Conservation (phyloP, 2,797 vertebrate genomes). For the Spinus olivaceus region DNA sequence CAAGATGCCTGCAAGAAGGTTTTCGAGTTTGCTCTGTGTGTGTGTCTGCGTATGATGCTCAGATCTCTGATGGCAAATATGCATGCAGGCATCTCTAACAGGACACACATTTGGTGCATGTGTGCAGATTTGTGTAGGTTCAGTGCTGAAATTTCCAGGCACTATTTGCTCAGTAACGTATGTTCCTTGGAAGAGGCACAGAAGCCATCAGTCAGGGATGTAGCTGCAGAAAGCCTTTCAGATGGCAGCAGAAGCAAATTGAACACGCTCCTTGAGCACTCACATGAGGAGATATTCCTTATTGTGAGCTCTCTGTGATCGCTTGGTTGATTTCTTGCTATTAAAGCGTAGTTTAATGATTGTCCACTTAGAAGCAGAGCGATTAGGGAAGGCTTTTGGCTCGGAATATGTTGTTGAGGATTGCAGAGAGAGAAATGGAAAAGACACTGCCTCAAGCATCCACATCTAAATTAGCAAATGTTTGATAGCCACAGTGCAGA, state of each 20-base stretch:
- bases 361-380: conserved; percentile 28
- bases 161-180: conserved; percentile 61
- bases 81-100: conserved; percentile 16
- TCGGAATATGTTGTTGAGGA: not conserved
- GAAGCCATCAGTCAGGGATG: conserved; percentile 49
- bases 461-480: not conserved
- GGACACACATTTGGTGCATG: conserved; percentile 42
- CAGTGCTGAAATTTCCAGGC: conserved; percentile 7
- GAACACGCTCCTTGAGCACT: not conserved
- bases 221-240: conserved; percentile 34
- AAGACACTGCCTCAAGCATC: not conserved
- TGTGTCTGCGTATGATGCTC: conserved; percentile 14
- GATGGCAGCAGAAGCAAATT: conserved; percentile 35
- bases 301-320: not conserved
- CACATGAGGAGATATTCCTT: not conserved
- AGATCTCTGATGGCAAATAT: conserved; percentile 55
- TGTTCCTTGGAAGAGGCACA: conserved; percentile 60
- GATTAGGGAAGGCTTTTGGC: not conserved
- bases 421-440: not conserved
- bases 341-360: conserved; percentile 6
- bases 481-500: not conserved
- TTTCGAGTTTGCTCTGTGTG: conserved; percentile 40
- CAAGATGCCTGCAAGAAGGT: conserved; percentile 62
- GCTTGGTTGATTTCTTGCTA: conserved; percentile 4
- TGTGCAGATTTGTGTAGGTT: conserved; percentile 47